phyloP scores from a whole-genome alignment of 2,888 invertebrate genomes.

The Acrocera orbiculus region DNA sequence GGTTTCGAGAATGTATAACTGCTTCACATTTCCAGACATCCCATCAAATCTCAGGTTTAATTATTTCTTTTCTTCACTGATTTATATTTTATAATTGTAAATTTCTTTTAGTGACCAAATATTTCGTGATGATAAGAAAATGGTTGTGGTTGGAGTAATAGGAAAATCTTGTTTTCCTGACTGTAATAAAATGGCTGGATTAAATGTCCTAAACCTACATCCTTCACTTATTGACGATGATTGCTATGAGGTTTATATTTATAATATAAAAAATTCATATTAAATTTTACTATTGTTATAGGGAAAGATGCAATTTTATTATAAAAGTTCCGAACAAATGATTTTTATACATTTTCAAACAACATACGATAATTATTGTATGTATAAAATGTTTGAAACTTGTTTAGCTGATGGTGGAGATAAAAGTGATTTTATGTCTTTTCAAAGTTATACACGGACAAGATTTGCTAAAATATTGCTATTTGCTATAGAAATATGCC shows the following conservation, averaged over 20 bases:
- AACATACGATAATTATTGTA: conserved; percentile 22
- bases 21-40: too few relatives aligned
- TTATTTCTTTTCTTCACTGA: too few relatives aligned
- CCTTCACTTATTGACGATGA: conserved; percentile 17
- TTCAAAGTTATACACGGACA: conserved; percentile 22
- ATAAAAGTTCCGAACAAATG: conserved; percentile 35
- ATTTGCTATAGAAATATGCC: conserved; percentile 62
- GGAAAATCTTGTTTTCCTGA: conserved; percentile 24
- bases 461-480: conserved; percentile 50
- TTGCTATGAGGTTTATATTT: conserved; percentile 15
- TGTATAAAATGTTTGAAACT: conserved; percentile 18
- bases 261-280: not conserved
- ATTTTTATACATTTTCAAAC: conserved; percentile 37
- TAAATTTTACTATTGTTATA: conserved; percentile 17
- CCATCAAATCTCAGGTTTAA: too few relatives aligned
- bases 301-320: conserved; percentile 41
- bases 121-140: conserved; percentile 17
- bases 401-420: conserved; percentile 29
- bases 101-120: conserved; percentile 16
- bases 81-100: too few relatives aligned
- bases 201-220: conserved; percentile 19
- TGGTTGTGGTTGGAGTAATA: conserved; percentile 27
- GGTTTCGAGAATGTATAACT: too few relatives aligned
- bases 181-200: conserved; percentile 28
- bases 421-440: conserved; percentile 23